A percentile compares a stretch with the other conserved stretches of the same genome.
phyloP scores from a whole-genome alignment of 2,888 invertebrate genomes.

The Lydus trimaculatus region DNA sequence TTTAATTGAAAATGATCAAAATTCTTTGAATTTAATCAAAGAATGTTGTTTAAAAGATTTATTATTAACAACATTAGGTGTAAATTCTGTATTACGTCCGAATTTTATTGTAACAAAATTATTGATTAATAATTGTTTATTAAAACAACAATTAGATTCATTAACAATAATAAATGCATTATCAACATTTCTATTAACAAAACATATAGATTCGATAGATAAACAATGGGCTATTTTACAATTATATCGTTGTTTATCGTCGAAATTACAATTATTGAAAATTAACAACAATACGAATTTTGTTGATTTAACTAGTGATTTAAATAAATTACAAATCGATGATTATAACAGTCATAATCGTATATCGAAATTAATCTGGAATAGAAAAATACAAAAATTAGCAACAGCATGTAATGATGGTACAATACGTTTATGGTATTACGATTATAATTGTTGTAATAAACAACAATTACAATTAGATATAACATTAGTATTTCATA shows the following conservation, averaged over 20 bases:
- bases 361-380: constrained; percentile 58
- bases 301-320: constrained; percentile 64
- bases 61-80: constrained; percentile 60
- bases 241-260: constrained; percentile 63
- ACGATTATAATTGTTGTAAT: too few relatives aligned
- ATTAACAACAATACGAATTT: constrained; percentile 49
- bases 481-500: constrained; percentile 65
- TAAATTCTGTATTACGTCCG: constrained; percentile 50
- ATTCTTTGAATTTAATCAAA: constrained; percentile 65
- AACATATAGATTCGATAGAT: constrained; percentile 61
- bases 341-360: constrained; percentile 65
- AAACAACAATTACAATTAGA: constrained; percentile 57
- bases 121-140: constrained; percentile 62
- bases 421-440: constrained; percentile 68
- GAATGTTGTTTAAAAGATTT: constrained; percentile 66
- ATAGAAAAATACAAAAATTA: constrained; percentile 59
- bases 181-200: constrained; percentile 67
- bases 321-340: constrained; percentile 47
- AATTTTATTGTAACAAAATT: constrained; percentile 68
- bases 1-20: constrained; percentile 65
- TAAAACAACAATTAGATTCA: constrained; percentile 43
- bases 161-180: constrained; percentile 67
- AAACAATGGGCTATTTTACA: constrained; percentile 70
- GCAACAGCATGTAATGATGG: constrained; percentile 69
- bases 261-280: constrained; percentile 54